Base-by-base conservation (phyloP, 2,797 vertebrate species). In the Enteromius unitaeniatus region DNA sequence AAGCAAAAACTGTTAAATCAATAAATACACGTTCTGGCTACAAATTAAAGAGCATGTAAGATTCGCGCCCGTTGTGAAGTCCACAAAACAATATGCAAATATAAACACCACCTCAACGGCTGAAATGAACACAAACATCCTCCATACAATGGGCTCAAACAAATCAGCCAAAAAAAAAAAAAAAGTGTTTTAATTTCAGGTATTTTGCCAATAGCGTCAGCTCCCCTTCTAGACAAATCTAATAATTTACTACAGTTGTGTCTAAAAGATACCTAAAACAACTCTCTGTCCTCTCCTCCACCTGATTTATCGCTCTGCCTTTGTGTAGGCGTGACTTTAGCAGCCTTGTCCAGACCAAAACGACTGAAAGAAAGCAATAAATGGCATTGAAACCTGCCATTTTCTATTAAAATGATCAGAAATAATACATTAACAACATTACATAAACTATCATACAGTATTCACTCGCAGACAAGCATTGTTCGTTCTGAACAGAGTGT, bases 21-120 rank as follows among this genome's bases (percentile, higher is more conserved):
- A 93, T 93, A 91, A 93, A 92, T 91, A 93, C 60, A 64, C 67
- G 45, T 88, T 89, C 80, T 70, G 79, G 84, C 49, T 74, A 89
- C 55, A 84, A 79, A 73, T 78, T 10, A 55, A 81, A 75, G 87
- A 84, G 72, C 34, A 79, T 74, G 40, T 74, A 72, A 72, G 60
- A 79, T 84, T 84, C 74, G 62, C 64, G 73, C 84, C 86, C 88
- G 83, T 83, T 87, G 69, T 73, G 53, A 68, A 85, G 83, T 86
- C 55, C 40, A 82, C 58, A 67, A 62, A 79, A 76, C 69, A 65
- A 65, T 34, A 64, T 15, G 37, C 67, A 64, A 86, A 86, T 81
- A 84, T 1, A 1, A 75, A 45, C 75, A 85, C 65, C 79, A 89
- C 85, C 78, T 58, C 78, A 87, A 70, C 79, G 70, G 86, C 62